These are phyloP conservation scores for Achlya flavicornis DNA, from an alignment of 2,888 invertebrate species.

Conservation along the genomic window DNA sequence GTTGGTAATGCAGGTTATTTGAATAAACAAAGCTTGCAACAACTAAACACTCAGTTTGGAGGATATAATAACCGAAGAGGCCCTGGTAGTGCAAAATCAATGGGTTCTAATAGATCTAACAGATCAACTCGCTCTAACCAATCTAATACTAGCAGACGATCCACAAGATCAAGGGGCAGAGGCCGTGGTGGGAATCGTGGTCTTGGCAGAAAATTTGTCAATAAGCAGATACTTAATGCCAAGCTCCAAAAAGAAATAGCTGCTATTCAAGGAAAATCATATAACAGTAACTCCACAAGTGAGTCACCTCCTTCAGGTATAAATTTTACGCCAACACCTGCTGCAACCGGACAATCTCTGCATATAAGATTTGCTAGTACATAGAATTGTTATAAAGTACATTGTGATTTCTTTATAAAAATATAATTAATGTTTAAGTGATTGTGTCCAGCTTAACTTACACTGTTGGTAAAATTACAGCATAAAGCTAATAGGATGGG, in stretches of 20 bases:
- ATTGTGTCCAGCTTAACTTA: neutral
- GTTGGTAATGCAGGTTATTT: conserved; percentile 70
- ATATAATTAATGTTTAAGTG: neutral
- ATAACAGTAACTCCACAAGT: conserved; percentile 34
- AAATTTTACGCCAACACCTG: conserved; percentile 70
- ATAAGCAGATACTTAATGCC: conserved; percentile 70
- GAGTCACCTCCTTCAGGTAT: conserved; percentile 58
- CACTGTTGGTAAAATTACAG: neutral
- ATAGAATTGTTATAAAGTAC: conserved; percentile 20
- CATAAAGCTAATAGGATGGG: neutral
- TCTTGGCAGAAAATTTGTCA: conserved; percentile 67
- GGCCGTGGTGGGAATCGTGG: conserved; percentile 66
- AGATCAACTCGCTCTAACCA: conserved; percentile 57
- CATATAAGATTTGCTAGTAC: conserved; percentile 76
- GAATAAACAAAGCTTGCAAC: conserved; percentile 68
- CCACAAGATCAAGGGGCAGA: conserved; percentile 59
- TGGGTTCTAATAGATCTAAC: conserved; percentile 70
- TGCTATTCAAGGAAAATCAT: conserved; percentile 69
- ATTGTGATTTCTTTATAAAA: neutral
- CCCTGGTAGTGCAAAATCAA: conserved; percentile 73
- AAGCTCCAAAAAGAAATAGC: conserved; percentile 78
- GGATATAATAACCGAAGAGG: conserved; percentile 64
- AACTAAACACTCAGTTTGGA: conserved; percentile 67
- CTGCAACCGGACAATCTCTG: conserved; percentile 68
- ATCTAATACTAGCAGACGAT: conserved; percentile 59